phyloP scores from a whole-genome alignment of 2,888 invertebrate genomes.

The Protonemura montana region DNA sequence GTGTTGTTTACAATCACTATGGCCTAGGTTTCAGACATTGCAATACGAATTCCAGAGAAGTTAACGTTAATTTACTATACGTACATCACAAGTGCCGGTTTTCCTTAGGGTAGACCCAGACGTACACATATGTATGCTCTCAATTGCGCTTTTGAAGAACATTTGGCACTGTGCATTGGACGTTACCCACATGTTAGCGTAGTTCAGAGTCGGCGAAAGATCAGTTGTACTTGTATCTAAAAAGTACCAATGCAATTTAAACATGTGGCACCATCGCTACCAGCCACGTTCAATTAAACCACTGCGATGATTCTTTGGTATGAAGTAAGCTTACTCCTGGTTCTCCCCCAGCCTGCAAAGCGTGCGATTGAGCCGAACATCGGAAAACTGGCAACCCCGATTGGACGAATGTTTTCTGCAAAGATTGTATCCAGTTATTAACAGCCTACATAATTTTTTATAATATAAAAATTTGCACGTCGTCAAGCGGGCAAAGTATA shows the following conservation, averaged over 20 bases:
- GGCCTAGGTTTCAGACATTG: too few species aligned
- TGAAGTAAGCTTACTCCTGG: not conserved
- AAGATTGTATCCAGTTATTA: not conserved
- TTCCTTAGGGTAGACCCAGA: not conserved
- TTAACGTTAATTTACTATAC: not conserved
- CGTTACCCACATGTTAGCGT: not conserved
- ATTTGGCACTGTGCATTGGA: not conserved
- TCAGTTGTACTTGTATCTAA: not conserved
- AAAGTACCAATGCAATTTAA: not conserved
- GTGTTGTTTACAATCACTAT: too few species aligned
- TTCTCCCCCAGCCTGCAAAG: not conserved
- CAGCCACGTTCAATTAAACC: too few species aligned
- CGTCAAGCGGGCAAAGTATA: too few species aligned
- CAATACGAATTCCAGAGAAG: too few species aligned
- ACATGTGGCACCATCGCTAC: too few species aligned
- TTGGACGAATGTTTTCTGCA: not conserved
- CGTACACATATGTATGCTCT: not conserved
- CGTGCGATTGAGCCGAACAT: not conserved
- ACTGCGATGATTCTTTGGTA: too few species aligned
- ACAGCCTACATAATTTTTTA: too few species aligned
- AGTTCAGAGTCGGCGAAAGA: not conserved
- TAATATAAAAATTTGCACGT: too few species aligned
- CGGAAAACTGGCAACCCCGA: not conserved
- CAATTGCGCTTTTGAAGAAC: not conserved
- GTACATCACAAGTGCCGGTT: not conserved